A percentile compares a stretch with the other conserved stretches of the same genome.
phyloP scores from a whole-genome alignment of 2,797 vertebrate species.

The Arctocebus calabarensis region DNA sequence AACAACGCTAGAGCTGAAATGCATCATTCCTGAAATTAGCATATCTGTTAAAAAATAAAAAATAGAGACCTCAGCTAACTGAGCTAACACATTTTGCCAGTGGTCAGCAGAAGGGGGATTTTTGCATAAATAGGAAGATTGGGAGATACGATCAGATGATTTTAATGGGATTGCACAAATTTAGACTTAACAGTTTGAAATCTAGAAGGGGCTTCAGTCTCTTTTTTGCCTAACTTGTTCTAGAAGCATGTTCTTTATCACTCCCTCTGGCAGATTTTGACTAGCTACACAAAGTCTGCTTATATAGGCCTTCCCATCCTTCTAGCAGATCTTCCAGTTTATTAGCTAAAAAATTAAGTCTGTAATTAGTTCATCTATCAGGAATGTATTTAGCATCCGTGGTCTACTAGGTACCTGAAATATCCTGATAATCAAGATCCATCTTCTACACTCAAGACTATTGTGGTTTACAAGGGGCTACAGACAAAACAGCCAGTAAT shows the following conservation, averaged over 20 bases:
- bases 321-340: background rate
- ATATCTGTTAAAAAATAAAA: conserved; percentile 23
- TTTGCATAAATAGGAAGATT: conserved; percentile 37
- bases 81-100: conserved; percentile 48
- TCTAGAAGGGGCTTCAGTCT: background rate
- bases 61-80: background rate
- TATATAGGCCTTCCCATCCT: background rate
- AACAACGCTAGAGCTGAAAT: conserved; percentile 72
- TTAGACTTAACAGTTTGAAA: background rate
- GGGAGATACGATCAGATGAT: background rate
- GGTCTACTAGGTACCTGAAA: background rate
- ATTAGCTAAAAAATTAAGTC: background rate
- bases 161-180: background rate
- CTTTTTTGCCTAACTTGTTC: background rate
- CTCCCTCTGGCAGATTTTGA: background rate
- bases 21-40: conserved; percentile 67
- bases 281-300: background rate
- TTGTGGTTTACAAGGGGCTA: background rate
- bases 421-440: background rate
- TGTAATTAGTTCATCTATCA: background rate
- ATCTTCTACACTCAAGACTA: background rate
- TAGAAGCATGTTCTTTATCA: background rate
- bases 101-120: conserved; percentile 49
- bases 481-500: background rate
- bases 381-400: background rate